These are phyloP conservation scores for Siniperca undulata DNA, from an alignment of 2,797 vertebrate genomes.

Conservation along the genomic window DNA sequence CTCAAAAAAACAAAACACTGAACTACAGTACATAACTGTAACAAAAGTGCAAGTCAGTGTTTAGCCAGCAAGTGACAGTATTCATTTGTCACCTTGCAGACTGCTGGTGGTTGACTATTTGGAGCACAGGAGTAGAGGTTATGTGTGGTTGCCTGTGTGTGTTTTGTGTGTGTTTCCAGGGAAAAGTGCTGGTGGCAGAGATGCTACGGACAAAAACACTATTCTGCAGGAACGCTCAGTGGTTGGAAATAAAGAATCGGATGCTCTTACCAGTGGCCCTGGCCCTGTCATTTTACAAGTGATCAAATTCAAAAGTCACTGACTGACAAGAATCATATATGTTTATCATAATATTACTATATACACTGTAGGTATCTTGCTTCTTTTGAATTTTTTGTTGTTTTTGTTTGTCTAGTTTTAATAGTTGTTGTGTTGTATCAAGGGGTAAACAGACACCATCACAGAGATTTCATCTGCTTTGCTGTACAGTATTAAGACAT, in stretches of 20 bases:
- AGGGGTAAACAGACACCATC: constrained; percentile 46
- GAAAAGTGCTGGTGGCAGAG: constrained; percentile 41
- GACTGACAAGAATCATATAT: not conserved
- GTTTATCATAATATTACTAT: not conserved
- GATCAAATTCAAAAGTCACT: constrained; percentile 11
- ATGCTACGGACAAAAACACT: constrained; percentile 43
- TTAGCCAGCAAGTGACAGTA: constrained; percentile 73
- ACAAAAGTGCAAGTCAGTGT: constrained; percentile 80
- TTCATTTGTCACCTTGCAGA: constrained; percentile 76
- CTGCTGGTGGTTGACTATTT: constrained; percentile 60
- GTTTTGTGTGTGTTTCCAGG: constrained; percentile 36
- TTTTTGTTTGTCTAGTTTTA: constrained; percentile 28
- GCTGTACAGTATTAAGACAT: constrained; percentile 58
- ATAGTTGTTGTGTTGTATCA: constrained; percentile 33
- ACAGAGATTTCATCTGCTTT: constrained; percentile 56
- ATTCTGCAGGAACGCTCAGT: constrained; percentile 39
- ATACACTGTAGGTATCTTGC: not conserved
- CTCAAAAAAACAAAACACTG: constrained; percentile 26
- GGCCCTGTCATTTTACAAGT: constrained; percentile 7
- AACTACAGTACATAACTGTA: constrained; percentile 69
- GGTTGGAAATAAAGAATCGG: constrained; percentile 37
- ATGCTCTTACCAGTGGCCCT: constrained; percentile 27
- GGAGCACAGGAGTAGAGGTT: constrained; percentile 37
- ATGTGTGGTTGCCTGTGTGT: constrained; percentile 28
- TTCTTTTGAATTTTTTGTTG: not conserved